phyloP scores from a whole-genome alignment of 2,888 invertebrate genomes.

The Lithosia quadra region DNA sequence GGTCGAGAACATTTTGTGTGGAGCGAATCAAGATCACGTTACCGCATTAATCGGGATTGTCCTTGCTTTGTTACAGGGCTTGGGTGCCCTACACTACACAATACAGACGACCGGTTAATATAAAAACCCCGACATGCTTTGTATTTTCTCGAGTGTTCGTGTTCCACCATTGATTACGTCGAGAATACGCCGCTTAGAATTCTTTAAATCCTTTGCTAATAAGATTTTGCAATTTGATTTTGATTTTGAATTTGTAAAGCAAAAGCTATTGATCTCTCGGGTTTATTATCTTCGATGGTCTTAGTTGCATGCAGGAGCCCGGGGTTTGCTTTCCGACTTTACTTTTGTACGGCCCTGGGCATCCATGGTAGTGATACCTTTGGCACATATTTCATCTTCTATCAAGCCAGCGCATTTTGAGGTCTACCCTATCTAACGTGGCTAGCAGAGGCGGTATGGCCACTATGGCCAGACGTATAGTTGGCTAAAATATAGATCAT shows the following conservation, averaged over 20 bases:
- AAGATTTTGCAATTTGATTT: slow-evolving; percentile 3
- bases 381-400: too few species aligned
- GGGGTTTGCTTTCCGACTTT: background rate
- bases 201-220: slow-evolving; percentile 11
- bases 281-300: background rate
- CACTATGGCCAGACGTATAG: too few species aligned
- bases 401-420: too few species aligned
- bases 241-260: slow-evolving; percentile 1
- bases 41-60: slow-evolving; percentile 11
- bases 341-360: too few species aligned
- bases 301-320: background rate
- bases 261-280: too few species aligned
- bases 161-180: slow-evolving; percentile 38
- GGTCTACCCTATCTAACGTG: too few species aligned
- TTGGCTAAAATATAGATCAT: too few species aligned
- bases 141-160: slow-evolving; percentile 43
- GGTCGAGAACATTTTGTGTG: slow-evolving; percentile 4
- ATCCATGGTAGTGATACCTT: too few species aligned
- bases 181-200: slow-evolving; percentile 20
- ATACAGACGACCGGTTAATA: slow-evolving; percentile 36
- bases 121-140: slow-evolving; percentile 45
- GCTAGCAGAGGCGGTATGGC: too few species aligned
- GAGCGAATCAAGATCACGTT: background rate
- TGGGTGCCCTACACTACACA: slow-evolving; percentile 33
- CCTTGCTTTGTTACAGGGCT: background rate